These are phyloP conservation scores for Drosophila maculinotata DNA, from an alignment of 2,888 invertebrate genomes.

Conservation along the genomic window DNA sequence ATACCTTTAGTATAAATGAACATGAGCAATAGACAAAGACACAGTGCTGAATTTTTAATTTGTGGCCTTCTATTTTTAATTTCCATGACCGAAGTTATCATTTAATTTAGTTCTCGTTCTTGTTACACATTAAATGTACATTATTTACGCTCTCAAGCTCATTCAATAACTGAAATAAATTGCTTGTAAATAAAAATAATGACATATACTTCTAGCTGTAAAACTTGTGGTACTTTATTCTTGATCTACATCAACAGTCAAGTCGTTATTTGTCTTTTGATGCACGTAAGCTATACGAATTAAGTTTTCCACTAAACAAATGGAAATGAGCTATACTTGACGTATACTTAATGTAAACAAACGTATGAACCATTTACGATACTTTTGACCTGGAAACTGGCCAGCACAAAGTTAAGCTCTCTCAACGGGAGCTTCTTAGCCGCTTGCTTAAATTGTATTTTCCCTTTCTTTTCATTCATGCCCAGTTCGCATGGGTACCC, in stretches of 20 bases:
- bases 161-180: slow-evolving; percentile 44
- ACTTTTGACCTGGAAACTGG: neutral
- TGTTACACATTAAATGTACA: slow-evolving; percentile 33
- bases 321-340: too few relatives aligned
- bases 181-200: slow-evolving; percentile 50
- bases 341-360: neutral
- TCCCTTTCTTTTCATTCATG: slow-evolving; percentile 7
- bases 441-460: neutral
- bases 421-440: too few relatives aligned
- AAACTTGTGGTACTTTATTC: neutral
- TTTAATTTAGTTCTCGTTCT: slow-evolving; percentile 21
- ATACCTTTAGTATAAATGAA: slow-evolving; percentile 22
- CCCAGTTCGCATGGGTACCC: slow-evolving; percentile 17
- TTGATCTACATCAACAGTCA: neutral
- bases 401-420: slow-evolving; percentile 3
- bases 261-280: too few relatives aligned
- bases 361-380: neutral
- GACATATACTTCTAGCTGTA: slow-evolving; percentile 1
- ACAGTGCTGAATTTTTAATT: slow-evolving; percentile 27
- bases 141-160: slow-evolving; percentile 28
- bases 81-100: slow-evolving; percentile 22
- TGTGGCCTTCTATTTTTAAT: slow-evolving; percentile 33
- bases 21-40: slow-evolving; percentile 29
- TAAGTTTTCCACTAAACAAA: too few relatives aligned
- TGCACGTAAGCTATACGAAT: too few relatives aligned